Base-by-base conservation (phyloP, 1,140 invertebrate genomes). In the Ips nitidus region DNA sequence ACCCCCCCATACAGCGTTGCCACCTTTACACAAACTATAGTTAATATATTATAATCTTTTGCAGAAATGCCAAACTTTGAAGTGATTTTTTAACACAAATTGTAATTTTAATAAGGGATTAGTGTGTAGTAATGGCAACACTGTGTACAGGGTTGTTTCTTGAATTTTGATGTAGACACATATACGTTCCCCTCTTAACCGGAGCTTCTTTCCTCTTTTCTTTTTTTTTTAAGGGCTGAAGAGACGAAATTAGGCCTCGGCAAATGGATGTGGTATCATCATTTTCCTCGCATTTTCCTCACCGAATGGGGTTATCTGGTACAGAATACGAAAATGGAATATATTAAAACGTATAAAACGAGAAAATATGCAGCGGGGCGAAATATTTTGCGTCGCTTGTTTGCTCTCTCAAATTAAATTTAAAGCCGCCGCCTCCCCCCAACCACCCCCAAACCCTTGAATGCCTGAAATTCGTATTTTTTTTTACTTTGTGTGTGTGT, bases 181-280 rank as follows among this genome's bases (percentile, higher is more conserved):
- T 60, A 69, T 59, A 62, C 66, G 59, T 62, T 60, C 59, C 7
- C 59, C 42, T 43, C 66, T 55, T 22, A 22, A 22, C 22, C 22
- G 22, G 22, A 22, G 22, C 22, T 22, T 22, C 22, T 22, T 22
- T 22, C 22, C 22, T 22, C 22, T 69, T 59, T 39, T 55, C 66
- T 60, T 69, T 56, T 47, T 69, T 69, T 62, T 59, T 59, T 41
- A 37, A 45, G 66, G 38, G 37, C 6, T 62, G 68, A 70, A 70
- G 53, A 70, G 68, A 64, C 68, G 61, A 70, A 70, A 70, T 70
- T 70, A 70, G 61, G 68, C 68, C 68, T 64, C 59, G 67, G 59
- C 58, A 62, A 69, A 69, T 69, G 68, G 61, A 70, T 70, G 68
- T 64, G 68, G 68, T 70, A 69, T 69, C 67, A 69, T 69, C 67